Conservation (phyloP, 2,888 invertebrate species). For the Nebria brevicollis region DNA sequence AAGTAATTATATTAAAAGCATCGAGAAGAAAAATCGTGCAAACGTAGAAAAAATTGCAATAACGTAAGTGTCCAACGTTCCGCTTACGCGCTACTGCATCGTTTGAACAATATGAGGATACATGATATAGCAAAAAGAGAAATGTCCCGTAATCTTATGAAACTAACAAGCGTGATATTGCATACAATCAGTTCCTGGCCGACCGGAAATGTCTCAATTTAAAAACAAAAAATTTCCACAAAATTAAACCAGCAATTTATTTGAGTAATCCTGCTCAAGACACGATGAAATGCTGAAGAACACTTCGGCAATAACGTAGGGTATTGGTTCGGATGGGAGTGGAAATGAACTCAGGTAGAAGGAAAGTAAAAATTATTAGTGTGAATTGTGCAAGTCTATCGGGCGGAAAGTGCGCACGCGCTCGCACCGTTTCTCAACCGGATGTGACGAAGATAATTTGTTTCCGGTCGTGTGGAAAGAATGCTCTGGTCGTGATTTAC, state of each 20-base stretch:
- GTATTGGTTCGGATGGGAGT: neutral
- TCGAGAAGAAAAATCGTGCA: conserved; percentile 29
- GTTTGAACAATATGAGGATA: neutral
- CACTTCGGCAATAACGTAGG: neutral
- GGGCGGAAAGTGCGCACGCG: conserved; percentile 22
- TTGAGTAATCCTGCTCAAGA: neutral
- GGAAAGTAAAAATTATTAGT: neutral
- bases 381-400: conserved; percentile 16
- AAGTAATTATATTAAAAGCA: conserved; percentile 45
- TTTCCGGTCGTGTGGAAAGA: conserved; percentile 28
- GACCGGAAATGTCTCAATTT: neutral
- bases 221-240: neutral
- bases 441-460: conserved; percentile 45
- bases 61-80: conserved; percentile 29
- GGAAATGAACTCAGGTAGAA: neutral
- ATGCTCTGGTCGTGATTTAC: conserved; percentile 32
- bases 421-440: conserved; percentile 31
- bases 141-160: neutral
- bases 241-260: neutral
- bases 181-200: neutral
- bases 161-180: neutral
- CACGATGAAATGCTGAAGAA: neutral
- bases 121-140: neutral
- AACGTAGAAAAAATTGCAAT: conserved; percentile 41
- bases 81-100: neutral